Conservation (phyloP, 2,797 vertebrate species). For the Florisuga fusca region DNA sequence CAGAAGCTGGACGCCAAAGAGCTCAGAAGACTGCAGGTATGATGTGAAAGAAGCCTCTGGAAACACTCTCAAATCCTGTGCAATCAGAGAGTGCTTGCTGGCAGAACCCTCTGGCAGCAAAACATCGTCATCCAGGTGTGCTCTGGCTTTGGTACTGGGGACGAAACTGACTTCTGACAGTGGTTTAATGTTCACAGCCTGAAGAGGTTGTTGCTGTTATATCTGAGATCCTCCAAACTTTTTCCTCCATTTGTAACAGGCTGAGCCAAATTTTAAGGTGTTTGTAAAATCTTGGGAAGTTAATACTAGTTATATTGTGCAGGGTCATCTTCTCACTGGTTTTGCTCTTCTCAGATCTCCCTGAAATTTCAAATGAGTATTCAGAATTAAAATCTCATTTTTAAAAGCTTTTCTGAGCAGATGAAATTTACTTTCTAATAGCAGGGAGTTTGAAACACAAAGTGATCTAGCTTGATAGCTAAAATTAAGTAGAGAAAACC, state of each 20-base stretch:
- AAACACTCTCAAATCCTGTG: rapidly evolving
- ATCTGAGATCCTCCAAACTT: neutral
- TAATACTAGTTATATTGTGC: neutral
- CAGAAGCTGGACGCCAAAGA: constrained; percentile 87
- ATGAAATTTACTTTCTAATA: neutral
- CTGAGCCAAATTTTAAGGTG: neutral
- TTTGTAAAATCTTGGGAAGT: neutral
- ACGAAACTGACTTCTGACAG: neutral
- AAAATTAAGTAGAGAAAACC: neutral
- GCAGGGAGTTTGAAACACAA: neutral
- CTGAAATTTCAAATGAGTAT: neutral
- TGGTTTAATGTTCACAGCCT: neutral
- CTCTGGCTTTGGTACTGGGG: neutral
- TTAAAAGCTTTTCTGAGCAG: neutral
- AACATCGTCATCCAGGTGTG: rapidly evolving
- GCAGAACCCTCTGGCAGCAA: neutral
- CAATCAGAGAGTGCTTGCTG: neutral
- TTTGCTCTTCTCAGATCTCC: neutral
- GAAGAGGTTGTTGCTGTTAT: neutral
- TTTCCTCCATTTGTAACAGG: neutral
- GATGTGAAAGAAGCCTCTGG: neutral
- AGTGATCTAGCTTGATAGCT: neutral
- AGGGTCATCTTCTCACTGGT: neutral
- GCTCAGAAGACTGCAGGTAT: constrained; percentile 86
- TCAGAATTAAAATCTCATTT: neutral